These are phyloP conservation scores for Heliconius hermathena DNA, from an alignment of 1,140 invertebrate species.

Conservation along the genomic window DNA sequence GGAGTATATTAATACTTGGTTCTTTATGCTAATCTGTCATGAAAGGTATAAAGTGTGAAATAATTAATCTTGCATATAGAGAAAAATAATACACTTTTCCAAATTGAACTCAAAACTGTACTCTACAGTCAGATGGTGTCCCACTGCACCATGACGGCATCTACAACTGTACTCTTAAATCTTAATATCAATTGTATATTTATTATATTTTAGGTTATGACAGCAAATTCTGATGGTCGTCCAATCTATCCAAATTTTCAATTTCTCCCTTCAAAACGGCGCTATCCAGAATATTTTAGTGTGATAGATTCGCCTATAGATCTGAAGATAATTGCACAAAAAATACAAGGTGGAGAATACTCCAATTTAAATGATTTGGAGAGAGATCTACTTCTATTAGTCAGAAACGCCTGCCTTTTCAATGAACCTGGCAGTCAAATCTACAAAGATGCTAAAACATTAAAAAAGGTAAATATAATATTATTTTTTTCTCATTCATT, in stretches of 20 bases:
- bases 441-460: slow-evolving; percentile 96
- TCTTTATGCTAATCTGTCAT: too few relatives aligned
- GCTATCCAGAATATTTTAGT: slow-evolving; percentile 98
- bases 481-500: not conserved
- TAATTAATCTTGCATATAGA: too few relatives aligned
- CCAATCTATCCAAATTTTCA: slow-evolving; percentile 93
- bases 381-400: slow-evolving; percentile 94
- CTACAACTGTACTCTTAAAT: not conserved
- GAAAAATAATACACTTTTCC: too few relatives aligned
- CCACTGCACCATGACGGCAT: not conserved
- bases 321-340: slow-evolving; percentile 94
- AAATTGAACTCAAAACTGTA: too few relatives aligned
- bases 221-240: slow-evolving; percentile 90
- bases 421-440: slow-evolving; percentile 98
- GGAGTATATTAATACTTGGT: too few relatives aligned
- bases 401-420: slow-evolving; percentile 96
- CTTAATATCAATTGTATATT: not conserved
- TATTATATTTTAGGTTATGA: slow-evolving; percentile 85
- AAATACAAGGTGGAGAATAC: slow-evolving; percentile 94
- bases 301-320: slow-evolving; percentile 98
- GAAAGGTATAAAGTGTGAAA: too few relatives aligned
- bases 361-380: slow-evolving; percentile 91
- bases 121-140: too few relatives aligned
- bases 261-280: slow-evolving; percentile 93
- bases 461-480: slow-evolving; percentile 87